phyloP scores from a whole-genome alignment of 2,888 invertebrate species.

The Petrophora chlorosata region DNA sequence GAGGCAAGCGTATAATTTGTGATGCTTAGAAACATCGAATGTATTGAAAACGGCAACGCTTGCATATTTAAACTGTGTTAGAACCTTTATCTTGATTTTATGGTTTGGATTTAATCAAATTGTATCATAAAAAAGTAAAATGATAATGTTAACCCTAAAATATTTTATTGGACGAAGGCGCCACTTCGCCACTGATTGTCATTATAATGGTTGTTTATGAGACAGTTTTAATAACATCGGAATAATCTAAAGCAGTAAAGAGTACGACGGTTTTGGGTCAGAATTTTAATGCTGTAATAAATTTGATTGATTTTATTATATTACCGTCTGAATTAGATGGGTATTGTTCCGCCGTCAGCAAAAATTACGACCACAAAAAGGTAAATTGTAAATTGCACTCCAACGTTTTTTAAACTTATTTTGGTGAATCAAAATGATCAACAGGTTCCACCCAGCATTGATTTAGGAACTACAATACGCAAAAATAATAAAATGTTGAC shows the following conservation, averaged over 20 bases:
- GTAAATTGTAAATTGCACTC: neutral
- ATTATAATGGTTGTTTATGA: slow-evolving; percentile 14
- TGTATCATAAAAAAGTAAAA: slow-evolving; percentile 19
- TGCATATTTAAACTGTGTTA: slow-evolving; percentile 23
- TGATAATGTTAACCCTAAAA: slow-evolving; percentile 12
- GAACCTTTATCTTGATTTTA: slow-evolving; percentile 15
- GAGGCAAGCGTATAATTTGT: slow-evolving; percentile 33
- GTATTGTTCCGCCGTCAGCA: neutral
- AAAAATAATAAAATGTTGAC: too few species aligned
- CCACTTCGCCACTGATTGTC: slow-evolving; percentile 17
- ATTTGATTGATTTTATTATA: slow-evolving; percentile 12
- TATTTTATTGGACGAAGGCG: slow-evolving; percentile 23
- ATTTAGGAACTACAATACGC: too few species aligned
- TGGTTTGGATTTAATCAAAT: slow-evolving; percentile 20
- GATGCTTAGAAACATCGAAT: slow-evolving; percentile 30
- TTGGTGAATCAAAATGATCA: too few species aligned
- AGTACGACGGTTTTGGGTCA: slow-evolving; percentile 8
- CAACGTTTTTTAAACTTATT: too few species aligned
- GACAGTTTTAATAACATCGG: slow-evolving; percentile 1
- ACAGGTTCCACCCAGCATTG: neutral
- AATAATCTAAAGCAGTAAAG: slow-evolving; percentile 5
- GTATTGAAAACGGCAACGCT: slow-evolving; percentile 21
- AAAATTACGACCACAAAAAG: neutral
- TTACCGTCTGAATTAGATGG: neutral
- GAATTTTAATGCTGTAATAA: slow-evolving; percentile 12